phyloP scores from a whole-genome alignment of 2,888 invertebrate genomes.

The Leptopilina myrica region DNA sequence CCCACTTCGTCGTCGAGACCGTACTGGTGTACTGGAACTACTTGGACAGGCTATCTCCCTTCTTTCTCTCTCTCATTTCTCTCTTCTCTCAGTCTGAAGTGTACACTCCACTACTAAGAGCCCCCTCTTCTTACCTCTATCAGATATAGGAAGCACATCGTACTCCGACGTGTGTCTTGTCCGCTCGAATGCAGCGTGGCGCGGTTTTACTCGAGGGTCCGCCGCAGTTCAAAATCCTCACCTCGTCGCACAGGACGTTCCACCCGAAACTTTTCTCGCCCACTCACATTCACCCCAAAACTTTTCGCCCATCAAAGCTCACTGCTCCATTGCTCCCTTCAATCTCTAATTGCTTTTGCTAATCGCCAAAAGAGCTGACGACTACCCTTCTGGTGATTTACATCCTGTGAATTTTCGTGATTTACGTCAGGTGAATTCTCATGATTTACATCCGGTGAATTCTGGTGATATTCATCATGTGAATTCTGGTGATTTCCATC shows the following conservation, averaged over 20 bases:
- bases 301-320: too few species aligned
- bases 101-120: constrained; percentile 53
- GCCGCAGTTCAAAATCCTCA: constrained; percentile 60
- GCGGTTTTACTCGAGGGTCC: constrained; percentile 56
- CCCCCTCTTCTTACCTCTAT: constrained; percentile 56
- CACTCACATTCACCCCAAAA: constrained; percentile 45
- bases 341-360: too few species aligned
- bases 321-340: too few species aligned
- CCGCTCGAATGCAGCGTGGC: constrained; percentile 58
- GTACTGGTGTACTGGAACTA: constrained; percentile 63
- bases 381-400: too few species aligned
- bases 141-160: constrained; percentile 60
- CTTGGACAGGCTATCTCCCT: constrained; percentile 54
- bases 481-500: too few species aligned
- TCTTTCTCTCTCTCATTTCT: constrained; percentile 51
- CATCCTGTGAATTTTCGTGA: neutral
- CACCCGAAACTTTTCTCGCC: constrained; percentile 39
- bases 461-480: too few species aligned
- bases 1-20: constrained; percentile 69
- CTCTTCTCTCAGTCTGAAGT: constrained; percentile 54
- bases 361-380: neutral
- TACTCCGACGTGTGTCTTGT: constrained; percentile 58
- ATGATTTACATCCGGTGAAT: too few species aligned
- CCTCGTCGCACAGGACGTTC: constrained; percentile 56
- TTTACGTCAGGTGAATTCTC: too few species aligned